phyloP scores from a whole-genome alignment of 1,140 invertebrate species.

The Philopotamus ludificatus region DNA sequence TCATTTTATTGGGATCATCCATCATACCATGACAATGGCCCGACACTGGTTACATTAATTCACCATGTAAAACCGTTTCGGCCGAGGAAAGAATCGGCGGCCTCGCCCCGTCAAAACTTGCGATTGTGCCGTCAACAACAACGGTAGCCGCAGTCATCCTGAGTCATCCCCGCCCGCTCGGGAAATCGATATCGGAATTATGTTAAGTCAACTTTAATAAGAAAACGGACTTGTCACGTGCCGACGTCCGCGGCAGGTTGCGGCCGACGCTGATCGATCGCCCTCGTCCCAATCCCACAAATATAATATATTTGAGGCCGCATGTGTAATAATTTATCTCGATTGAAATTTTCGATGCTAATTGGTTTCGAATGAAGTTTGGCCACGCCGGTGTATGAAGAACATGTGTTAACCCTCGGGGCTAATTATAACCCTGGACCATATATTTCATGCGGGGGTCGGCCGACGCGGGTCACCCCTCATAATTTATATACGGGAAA shows the following conservation, averaged over 20 bases:
- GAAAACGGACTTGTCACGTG: constrained; percentile 29
- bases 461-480: not conserved
- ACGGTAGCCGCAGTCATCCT: too few relatives aligned
- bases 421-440: constrained; percentile 8
- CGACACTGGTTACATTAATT: constrained; percentile 32
- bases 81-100: not conserved
- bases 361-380: constrained; percentile 10
- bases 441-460: not conserved
- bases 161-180: too few relatives aligned
- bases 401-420: constrained; percentile 17
- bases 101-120: too few relatives aligned
- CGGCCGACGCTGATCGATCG: constrained; percentile 32
- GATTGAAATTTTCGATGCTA: constrained; percentile 16
- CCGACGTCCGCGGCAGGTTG: constrained; percentile 30
- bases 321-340: not conserved
- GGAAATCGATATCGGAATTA: too few relatives aligned
- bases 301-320: too few relatives aligned
- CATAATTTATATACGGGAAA: constrained; percentile 5
- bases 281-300: too few relatives aligned
- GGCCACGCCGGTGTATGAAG: not conserved
- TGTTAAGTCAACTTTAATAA: too few relatives aligned
- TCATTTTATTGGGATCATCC: constrained; percentile 31
- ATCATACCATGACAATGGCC: constrained; percentile 35
- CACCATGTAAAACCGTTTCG: constrained; percentile 17
- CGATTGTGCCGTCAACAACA: not conserved